Conservation (phyloP, 2,797 vertebrate species). For the Phrynocephalus forsythii region DNA sequence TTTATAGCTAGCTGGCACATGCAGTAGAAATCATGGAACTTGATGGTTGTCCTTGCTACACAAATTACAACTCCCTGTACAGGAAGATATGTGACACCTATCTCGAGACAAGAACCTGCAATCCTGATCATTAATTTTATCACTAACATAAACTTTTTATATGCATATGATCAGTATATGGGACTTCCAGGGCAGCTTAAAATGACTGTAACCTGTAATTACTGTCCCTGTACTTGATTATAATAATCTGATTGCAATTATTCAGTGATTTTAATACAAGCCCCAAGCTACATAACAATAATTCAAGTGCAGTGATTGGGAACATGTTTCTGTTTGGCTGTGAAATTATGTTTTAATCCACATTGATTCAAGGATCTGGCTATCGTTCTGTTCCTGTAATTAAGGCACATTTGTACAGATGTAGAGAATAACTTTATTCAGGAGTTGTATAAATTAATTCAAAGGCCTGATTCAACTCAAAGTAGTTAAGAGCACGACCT, state of each 20-base stretch:
- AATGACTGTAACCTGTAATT: constrained; percentile 99
- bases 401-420: constrained; percentile 88
- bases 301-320: constrained; percentile 96
- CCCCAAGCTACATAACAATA: constrained; percentile 99
- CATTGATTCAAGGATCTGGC: constrained; percentile 85
- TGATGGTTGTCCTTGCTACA: constrained; percentile 62
- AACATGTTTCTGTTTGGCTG: constrained; percentile 96
- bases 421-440: constrained; percentile 88
- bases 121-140: constrained; percentile 99
- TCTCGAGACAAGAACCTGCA: constrained; percentile 87
- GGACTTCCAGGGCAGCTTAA: constrained; percentile 95
- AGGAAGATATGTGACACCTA: constrained; percentile 77
- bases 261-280: constrained; percentile 99
- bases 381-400: constrained; percentile 88
- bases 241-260: constrained; percentile 99
- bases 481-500: constrained; percentile 82
- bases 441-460: constrained; percentile 88
- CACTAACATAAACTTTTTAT: constrained; percentile 99
- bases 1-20: constrained; percentile 51
- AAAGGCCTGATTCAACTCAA: constrained; percentile 82
- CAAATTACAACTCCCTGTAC: constrained; percentile 65
- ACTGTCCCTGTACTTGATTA: constrained; percentile 99
- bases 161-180: constrained; percentile 90
- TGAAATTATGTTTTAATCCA: constrained; percentile 94
- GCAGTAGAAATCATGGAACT: constrained; percentile 55